Percentiles rank a stretch among this genome's conserved stretches.
Conservation (phyloP, 30 jellyfish, hydroid and myxozoan genomes). For the Cassiopea xamachana region DNA sequence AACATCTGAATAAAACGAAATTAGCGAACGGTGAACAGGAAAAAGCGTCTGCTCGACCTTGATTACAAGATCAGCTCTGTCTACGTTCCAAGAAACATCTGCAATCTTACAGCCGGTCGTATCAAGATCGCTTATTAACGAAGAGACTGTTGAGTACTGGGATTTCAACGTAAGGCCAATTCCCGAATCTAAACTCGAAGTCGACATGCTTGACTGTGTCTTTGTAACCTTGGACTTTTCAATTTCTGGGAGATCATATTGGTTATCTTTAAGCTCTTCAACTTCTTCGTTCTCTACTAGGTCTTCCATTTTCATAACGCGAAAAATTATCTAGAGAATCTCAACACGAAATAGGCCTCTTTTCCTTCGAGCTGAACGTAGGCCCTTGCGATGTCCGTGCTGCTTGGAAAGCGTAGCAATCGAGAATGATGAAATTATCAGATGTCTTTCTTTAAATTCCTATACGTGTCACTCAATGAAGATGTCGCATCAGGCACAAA, state of each 20-base stretch:
- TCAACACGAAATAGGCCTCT: too few species aligned
- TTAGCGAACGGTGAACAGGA: slow-evolving; percentile 66
- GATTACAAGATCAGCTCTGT: slow-evolving; percentile 65
- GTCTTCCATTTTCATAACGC: background rate
- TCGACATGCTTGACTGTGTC: slow-evolving; percentile 47
- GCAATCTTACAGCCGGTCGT: slow-evolving; percentile 68
- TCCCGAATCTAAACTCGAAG: slow-evolving; percentile 56
- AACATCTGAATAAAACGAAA: slow-evolving; percentile 56
- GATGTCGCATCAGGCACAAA: too few species aligned
- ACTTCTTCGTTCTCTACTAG: background rate
- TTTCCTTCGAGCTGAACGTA: too few species aligned
- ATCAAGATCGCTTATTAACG: slow-evolving; percentile 62
- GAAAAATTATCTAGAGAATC: too few species aligned
- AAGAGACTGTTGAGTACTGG: slow-evolving; percentile 41
- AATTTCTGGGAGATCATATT: slow-evolving; percentile 34
- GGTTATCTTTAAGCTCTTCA: slow-evolving; percentile 11
- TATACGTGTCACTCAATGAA: too few species aligned
- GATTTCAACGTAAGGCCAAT: slow-evolving; percentile 50
- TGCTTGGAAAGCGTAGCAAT: too few species aligned
- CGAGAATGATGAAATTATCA: too few species aligned
- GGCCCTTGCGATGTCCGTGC: too few species aligned
- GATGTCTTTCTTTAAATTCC: too few species aligned
- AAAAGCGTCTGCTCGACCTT: slow-evolving; percentile 51
- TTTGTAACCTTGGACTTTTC: slow-evolving; percentile 29
- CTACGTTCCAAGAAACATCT: slow-evolving; percentile 61